These are phyloP conservation scores for Balaeniceps rex DNA, from an alignment of 2,113 vertebrate species.

Conservation along the genomic window DNA sequence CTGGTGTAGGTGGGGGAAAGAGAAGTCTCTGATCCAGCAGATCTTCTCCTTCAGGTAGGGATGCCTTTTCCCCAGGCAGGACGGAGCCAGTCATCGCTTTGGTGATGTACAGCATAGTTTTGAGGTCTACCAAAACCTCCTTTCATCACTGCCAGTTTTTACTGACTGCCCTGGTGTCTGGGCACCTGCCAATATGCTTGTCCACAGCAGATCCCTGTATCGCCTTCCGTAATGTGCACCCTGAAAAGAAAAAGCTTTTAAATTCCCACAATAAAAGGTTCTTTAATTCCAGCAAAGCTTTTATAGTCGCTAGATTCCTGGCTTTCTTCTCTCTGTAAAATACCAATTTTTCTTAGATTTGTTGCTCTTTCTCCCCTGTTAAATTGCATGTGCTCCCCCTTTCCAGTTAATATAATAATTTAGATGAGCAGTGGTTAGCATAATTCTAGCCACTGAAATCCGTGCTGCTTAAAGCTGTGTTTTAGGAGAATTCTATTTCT, in stretches of 20 bases:
- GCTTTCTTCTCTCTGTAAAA: constrained; percentile 17
- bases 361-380: constrained; percentile 47
- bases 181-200: background rate
- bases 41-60: background rate
- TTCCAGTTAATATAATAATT: constrained; percentile 64
- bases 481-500: constrained; percentile 38
- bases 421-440: constrained; percentile 52
- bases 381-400: constrained; percentile 39
- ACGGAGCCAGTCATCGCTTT: background rate
- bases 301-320: background rate
- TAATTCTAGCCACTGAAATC: constrained; percentile 44
- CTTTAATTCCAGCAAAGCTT: constrained; percentile 24
- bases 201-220: background rate
- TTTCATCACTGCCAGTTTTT: background rate
- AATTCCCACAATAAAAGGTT: background rate
- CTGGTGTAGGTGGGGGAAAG: background rate
- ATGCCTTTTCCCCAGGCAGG: background rate
- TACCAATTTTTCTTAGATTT: constrained; percentile 21
- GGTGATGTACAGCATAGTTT: background rate
- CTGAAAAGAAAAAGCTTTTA: background rate
- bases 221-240: background rate
- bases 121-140: background rate
- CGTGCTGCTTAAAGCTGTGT: constrained; percentile 17
- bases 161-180: background rate
- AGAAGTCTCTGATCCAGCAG: background rate